These are phyloP conservation scores for Drosophila multiciliata DNA, from an alignment of 2,888 invertebrate species.

Conservation along the genomic window DNA sequence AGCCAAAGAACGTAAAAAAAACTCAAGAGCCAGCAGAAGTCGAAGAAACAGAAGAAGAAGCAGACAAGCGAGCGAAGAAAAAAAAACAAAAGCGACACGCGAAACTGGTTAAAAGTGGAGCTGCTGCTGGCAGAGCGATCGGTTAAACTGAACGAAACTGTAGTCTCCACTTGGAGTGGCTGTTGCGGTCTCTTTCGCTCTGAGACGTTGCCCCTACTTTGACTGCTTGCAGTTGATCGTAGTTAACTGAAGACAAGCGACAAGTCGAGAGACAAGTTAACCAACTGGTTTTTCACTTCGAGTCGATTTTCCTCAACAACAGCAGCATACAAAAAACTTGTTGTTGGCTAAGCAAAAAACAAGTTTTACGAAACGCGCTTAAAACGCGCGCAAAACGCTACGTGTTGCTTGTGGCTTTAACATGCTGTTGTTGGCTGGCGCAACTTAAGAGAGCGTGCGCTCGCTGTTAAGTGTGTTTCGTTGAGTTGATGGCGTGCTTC, in stretches of 20 bases:
- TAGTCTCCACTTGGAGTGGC: constrained; percentile 15
- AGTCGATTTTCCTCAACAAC: constrained; percentile 39
- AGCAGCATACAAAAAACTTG: constrained; percentile 12
- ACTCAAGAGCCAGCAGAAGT: constrained; percentile 29
- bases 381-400: constrained; percentile 60
- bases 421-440: constrained; percentile 29
- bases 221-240: constrained; percentile 50
- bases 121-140: constrained; percentile 45
- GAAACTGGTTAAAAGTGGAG: constrained; percentile 78
- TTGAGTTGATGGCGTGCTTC: constrained; percentile 26
- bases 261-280: constrained; percentile 39
- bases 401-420: constrained; percentile 60
- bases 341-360: constrained; percentile 52
- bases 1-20: constrained; percentile 53
- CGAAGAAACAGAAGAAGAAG: constrained; percentile 25
- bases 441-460: constrained; percentile 1
- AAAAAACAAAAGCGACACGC: constrained; percentile 21
- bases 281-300: constrained; percentile 61
- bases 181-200: constrained; percentile 40
- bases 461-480: constrained; percentile 32
- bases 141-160: constrained; percentile 64
- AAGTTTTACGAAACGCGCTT: constrained; percentile 51
- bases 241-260: constrained; percentile 30
- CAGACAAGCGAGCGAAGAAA: constrained; percentile 1
- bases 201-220: constrained; percentile 60